phyloP scores from a whole-genome alignment of 2,888 invertebrate species.

The Diabrotica balteata region DNA sequence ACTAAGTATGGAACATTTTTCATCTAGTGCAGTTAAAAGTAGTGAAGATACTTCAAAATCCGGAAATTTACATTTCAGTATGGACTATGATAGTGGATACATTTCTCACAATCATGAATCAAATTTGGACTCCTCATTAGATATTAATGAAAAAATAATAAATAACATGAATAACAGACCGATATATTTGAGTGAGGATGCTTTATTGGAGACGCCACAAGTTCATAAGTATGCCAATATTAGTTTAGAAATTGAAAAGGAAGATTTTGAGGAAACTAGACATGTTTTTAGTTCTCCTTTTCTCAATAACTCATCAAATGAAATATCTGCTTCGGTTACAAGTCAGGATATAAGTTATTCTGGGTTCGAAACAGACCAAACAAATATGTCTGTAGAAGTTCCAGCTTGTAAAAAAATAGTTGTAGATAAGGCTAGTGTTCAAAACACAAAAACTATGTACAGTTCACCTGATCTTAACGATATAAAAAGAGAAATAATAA shows the following conservation, averaged over 20 bases:
- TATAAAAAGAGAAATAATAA: constrained; percentile 11
- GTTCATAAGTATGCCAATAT: constrained; percentile 27
- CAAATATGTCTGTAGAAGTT: constrained; percentile 22
- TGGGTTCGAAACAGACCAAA: constrained; percentile 29
- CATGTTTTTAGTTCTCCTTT: constrained; percentile 38
- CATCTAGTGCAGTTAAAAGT: neutral
- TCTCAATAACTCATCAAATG: constrained; percentile 34
- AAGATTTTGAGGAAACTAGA: constrained; percentile 39
- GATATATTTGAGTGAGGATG: constrained; percentile 55
- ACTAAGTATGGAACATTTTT: constrained; percentile 4
- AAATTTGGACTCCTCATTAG: constrained; percentile 46
- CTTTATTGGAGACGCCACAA: constrained; percentile 54
- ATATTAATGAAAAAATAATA: constrained; percentile 31
- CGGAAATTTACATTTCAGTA: constrained; percentile 31
- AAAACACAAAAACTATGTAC: neutral
- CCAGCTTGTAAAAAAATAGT: constrained; percentile 24
- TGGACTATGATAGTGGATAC: constrained; percentile 59
- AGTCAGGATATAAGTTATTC: constrained; percentile 31
- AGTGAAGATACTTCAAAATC: constrained; percentile 17
- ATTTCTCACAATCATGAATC: constrained; percentile 56
- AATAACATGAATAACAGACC: constrained; percentile 36
- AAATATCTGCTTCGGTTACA: constrained; percentile 17
- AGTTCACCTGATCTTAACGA: constrained; percentile 10
- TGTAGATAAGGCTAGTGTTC: constrained; percentile 14
- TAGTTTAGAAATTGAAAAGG: constrained; percentile 33